Conservation (phyloP, 1,140 invertebrate genomes). For the Bradysia coprophila region DNA sequence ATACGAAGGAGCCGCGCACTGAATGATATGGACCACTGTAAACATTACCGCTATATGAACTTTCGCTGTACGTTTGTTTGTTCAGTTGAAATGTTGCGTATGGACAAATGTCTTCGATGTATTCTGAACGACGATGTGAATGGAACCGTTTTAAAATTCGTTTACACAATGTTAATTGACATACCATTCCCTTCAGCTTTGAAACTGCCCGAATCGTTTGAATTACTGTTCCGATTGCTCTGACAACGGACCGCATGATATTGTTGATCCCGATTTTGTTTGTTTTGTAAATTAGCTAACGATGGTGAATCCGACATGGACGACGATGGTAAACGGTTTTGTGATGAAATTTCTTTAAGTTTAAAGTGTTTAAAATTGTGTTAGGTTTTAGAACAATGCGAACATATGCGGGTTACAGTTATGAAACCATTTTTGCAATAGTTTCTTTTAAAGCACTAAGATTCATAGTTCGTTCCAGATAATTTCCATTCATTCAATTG, state of each 20-base stretch:
- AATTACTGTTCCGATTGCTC: slow-evolving; percentile 24
- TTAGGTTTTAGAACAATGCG: too few relatives aligned
- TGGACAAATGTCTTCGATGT: slow-evolving; percentile 78
- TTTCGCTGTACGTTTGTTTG: slow-evolving; percentile 69
- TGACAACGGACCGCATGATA: slow-evolving; percentile 40
- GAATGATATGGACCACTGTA: slow-evolving; percentile 70
- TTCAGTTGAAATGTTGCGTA: slow-evolving; percentile 81
- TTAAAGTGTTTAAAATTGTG: not conserved
- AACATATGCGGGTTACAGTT: too few relatives aligned
- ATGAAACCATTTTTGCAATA: too few relatives aligned
- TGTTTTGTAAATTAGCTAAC: slow-evolving; percentile 52
- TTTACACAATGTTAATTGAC: slow-evolving; percentile 6
- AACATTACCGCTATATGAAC: slow-evolving; percentile 73
- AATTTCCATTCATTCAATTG: too few relatives aligned
- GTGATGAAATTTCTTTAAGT: slow-evolving; percentile 14
- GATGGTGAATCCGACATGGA: slow-evolving; percentile 40
- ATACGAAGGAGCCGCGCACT: slow-evolving; percentile 73
- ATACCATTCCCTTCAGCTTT: slow-evolving; percentile 28
- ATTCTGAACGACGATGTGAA: slow-evolving; percentile 52
- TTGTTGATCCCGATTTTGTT: slow-evolving; percentile 53
- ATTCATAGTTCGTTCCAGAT: too few relatives aligned
- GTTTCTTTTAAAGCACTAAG: too few relatives aligned
- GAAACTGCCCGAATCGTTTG: slow-evolving; percentile 28
- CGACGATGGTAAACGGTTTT: slow-evolving; percentile 16
- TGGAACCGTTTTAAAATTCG: slow-evolving; percentile 2